Conservation (phyloP, 2,113 vertebrate genomes). For the Anarhynchus alexandrinus region DNA sequence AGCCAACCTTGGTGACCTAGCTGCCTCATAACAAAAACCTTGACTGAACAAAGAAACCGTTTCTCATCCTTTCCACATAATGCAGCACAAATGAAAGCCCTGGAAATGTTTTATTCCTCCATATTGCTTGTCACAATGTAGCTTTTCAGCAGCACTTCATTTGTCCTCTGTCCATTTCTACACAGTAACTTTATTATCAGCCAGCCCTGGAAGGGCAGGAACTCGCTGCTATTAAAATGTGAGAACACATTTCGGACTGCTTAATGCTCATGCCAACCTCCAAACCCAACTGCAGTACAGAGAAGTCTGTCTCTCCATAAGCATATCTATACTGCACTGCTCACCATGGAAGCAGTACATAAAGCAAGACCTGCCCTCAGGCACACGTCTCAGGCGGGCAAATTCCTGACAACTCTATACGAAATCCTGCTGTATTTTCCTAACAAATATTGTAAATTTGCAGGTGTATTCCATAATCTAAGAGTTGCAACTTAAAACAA, state of each 20-base stretch:
- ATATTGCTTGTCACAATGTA: background rate
- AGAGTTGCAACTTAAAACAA: background rate
- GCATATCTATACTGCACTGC: background rate
- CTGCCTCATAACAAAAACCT: background rate
- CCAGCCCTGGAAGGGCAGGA: background rate
- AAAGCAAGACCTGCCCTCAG: background rate
- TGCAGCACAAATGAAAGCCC: background rate
- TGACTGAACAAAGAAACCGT: background rate
- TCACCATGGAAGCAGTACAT: background rate
- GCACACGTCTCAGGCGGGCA: fast-evolving
- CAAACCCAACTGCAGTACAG: background rate
- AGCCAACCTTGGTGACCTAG: background rate
- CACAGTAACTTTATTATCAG: background rate
- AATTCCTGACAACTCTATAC: background rate
- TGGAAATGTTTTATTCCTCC: background rate
- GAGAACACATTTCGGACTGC: background rate
- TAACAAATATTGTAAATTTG: background rate
- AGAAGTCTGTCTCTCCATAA: background rate
- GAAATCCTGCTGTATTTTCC: background rate
- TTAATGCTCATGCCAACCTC: background rate
- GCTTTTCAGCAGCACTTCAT: slow-evolving; percentile 20
- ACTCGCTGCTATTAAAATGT: background rate
- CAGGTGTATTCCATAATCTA: background rate
- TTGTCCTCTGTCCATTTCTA: background rate
- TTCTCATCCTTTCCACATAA: slow-evolving; percentile 2